Evolutionary conservation across 2,888 invertebrate genomes (phyloP).

Genomic region (Luperina testacea): DNA sequence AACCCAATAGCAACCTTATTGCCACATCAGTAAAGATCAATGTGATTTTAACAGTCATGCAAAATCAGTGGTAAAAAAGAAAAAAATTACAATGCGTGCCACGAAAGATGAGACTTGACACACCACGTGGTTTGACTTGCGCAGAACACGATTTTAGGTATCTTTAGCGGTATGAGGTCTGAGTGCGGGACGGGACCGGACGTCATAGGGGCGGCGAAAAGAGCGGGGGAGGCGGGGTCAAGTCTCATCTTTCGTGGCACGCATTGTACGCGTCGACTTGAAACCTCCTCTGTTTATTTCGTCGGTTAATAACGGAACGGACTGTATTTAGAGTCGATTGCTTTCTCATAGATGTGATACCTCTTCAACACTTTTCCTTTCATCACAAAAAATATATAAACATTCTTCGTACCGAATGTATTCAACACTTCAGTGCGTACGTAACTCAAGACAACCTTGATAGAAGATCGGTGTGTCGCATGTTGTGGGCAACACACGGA

Average conservation of each 20-base stretch:
- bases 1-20: neutral
- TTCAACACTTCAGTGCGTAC: slow-evolving; percentile 49
- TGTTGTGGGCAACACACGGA: slow-evolving; percentile 60
- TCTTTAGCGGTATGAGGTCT: no score
- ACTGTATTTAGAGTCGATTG: neutral
- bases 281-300: no score
- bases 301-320: no score
- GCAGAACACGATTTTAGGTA: no score
- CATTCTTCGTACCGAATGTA: slow-evolving; percentile 45
- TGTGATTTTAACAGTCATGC: neutral
- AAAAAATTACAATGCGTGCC: no score
- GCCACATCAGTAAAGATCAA: neutral
- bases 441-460: slow-evolving; percentile 58
- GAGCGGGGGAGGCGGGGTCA: no score
- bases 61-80: neutral
- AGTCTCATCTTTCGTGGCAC: no score
- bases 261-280: no score
- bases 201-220: no score
- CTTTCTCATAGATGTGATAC: neutral
- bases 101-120: no score
- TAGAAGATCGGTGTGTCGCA: slow-evolving; percentile 32
- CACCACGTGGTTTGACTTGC: no score
- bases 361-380: neutral
- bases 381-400: slow-evolving; percentile 36
- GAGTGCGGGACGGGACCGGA: no score